Evolutionary conservation across 1,140 invertebrate genomes (phyloP), one percentile per base, ranked within the genome.

Genomic region (Lordiphosa clarofinis): DNA sequence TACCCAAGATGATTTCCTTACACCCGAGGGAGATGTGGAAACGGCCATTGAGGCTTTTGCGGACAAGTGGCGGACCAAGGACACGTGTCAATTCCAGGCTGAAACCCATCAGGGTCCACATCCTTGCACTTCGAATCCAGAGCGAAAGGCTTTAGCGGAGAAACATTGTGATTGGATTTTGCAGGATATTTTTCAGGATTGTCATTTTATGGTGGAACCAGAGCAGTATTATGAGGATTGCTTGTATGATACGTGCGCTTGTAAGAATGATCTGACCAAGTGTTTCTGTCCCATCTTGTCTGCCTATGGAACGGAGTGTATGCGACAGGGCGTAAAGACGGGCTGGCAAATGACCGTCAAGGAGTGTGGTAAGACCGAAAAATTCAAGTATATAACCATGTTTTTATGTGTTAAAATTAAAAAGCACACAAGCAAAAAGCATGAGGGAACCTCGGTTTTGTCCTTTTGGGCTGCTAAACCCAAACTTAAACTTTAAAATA

Each of bases 1-100:
- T 76, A 95, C 96, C 81, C 94, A 94, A 71, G 95, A 97, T 82
- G 96, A 98, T 87, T 97, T 97, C 87, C 75, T 95, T 4, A 97
- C 96, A 0, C 94, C 94, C 0, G 94, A 96, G 79, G 94, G 94
- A 11, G 95, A 97, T 78, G 87, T 95, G 0, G 96, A 97, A 79
- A 92, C 94, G 39, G 91, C 93, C 0, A 90, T 93, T 0, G 90
- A 93, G 6, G 91, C 93, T 0, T 97, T 98, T 87, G 95, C 95
- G 0, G 95, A 96, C 84, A 96, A 96, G 73, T 97, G 96, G 96
- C 96, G 95, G 87, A 94, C 94, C 0, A 92, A 91, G 21, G 94
- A 95, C 78, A 91, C 91, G 10, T 96, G 96, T 84, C 90, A 94
- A 43, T 90, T 94, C 31, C 79, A 91, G 3, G 74, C 90, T 1